Base-by-base conservation (phyloP, 2,888 invertebrate genomes). In the Papilio demoleus region DNA sequence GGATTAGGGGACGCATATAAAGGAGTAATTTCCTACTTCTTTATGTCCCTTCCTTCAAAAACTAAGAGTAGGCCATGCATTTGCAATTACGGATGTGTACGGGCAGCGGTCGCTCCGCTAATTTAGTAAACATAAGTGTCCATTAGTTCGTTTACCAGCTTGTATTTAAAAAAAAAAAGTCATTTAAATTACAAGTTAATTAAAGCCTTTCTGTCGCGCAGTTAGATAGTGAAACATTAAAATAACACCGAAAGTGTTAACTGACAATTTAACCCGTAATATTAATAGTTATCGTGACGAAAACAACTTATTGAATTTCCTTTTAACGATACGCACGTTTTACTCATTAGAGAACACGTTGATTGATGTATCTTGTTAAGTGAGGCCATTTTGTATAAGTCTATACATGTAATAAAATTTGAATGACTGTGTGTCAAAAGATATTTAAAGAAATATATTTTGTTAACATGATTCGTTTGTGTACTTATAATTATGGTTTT, bases 281-380 rank as follows among this genome's bases (percentile, higher is more conserved):
- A 19, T 59, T 38, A 38, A 34, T 36, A 60, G 34, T 40, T 60
- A 60, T 60, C 59, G 36, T 60, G 59, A 36, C 22, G 8, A 38
- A 22, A 22, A 34, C 38, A 34, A 38, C 12, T 31, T 56, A 45
- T 31, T n/a, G 36, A 59, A 66, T 59, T 66, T 66, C 22, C 22
- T 42, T 47, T 36, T 31, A 56, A 67, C 31, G 61, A 62, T 34
- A 36, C 36, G 56, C 56, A 58, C 62, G 67, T 63, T 58, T 68
- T 45, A 42, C 22, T 68, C 62, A 63, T 68, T 68, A 68, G 67
- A 61, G 14, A n/a, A 14, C 19, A 42, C 61, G 31, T 63, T 63
- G 67, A 68, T 63, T 12, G 36, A 68, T 68, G 38, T 22, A 14
- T 34, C 27, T 58, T 45, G 63, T 59, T 64, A 40, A 64, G 50